Percentiles rank a stretch among this genome's conserved stretches.
Conservation (phyloP, 2,113 vertebrate genomes). For the Bettongia penicillata region DNA sequence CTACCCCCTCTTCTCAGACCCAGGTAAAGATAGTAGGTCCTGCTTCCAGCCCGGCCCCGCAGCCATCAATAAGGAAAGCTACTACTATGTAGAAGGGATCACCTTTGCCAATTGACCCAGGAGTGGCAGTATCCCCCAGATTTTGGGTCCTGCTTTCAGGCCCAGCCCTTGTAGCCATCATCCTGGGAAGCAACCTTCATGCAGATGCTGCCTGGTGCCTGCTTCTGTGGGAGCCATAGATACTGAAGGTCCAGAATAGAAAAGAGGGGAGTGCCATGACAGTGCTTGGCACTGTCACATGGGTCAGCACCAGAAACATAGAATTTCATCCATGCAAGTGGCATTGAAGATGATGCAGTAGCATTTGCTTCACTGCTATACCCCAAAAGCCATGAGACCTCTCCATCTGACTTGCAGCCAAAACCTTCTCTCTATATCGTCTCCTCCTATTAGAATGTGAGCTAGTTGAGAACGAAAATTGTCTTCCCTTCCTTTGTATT, state of each 20-base stretch:
- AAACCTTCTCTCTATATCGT: not conserved
- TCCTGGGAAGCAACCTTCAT: not conserved
- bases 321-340: not conserved
- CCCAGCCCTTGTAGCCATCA: not conserved
- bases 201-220: not conserved
- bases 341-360: not conserved
- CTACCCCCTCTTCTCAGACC: not conserved
- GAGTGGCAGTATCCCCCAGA: not conserved
- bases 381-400: not conserved
- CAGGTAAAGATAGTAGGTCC: not conserved
- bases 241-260: not conserved
- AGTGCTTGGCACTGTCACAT: not conserved
- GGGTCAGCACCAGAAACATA: not conserved
- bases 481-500: not conserved
- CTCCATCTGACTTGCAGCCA: not conserved
- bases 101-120: not conserved
- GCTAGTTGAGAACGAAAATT: not conserved
- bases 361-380: not conserved
- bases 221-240: not conserved
- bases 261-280: not conserved
- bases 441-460: not conserved
- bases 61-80: not conserved
- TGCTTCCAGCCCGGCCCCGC: not conserved
- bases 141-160: not conserved
- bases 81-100: not conserved